Base-by-base conservation (phyloP, 2,888 invertebrate genomes). In the Nomada hirtipes region DNA sequence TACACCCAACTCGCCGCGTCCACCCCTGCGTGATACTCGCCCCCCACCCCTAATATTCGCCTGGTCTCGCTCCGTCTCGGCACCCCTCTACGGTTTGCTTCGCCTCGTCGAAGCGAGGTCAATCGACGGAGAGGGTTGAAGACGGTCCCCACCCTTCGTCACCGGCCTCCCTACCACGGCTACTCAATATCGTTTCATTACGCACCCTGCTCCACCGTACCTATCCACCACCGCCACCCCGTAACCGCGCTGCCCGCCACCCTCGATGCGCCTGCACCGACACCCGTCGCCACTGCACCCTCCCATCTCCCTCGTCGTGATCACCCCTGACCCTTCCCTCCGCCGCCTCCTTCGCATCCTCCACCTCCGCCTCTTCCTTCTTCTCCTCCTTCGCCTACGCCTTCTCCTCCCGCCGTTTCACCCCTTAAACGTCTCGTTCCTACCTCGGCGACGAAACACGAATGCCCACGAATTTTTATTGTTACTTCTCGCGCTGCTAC, bases 111-210 rank as follows among this genome's bases (percentile, higher is more conserved):
- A 92, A 92, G 92, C 91, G 93, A 92, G 93, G 93, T 93, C 93
- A 93, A 92, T 93, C 93, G 92, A 90, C 91, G 91, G 90, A 90
- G 92, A 89, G 91, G 90, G 89, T 83, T 88, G 88, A 91, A 91
- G 91, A 91, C 90, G 89, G 84, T 85, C 86, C 85, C 88, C 86
- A 83, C 86, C 77, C 73, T 82, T 89, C 84, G 74, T 79, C 81
- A 42, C 71, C 77, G 78, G 73, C 86, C 84, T 84, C 89, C 87
- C 89, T 87, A 82, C 90, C 89, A 85, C 79, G 82, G 84, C 90
- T 89, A 91, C 93, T 92, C 93, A 91, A 93, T 93, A 92, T 92
- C 93, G 93, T 93, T 93, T 93, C 93, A 93, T 93, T 93, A 93
- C 92, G 92, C 93, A 90, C 90, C 90, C 90, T 88, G 87, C 88